Evolutionary conservation across 1,140 invertebrate genomes (phyloP).

Genomic region (Temnothorax longispinosus): DNA sequence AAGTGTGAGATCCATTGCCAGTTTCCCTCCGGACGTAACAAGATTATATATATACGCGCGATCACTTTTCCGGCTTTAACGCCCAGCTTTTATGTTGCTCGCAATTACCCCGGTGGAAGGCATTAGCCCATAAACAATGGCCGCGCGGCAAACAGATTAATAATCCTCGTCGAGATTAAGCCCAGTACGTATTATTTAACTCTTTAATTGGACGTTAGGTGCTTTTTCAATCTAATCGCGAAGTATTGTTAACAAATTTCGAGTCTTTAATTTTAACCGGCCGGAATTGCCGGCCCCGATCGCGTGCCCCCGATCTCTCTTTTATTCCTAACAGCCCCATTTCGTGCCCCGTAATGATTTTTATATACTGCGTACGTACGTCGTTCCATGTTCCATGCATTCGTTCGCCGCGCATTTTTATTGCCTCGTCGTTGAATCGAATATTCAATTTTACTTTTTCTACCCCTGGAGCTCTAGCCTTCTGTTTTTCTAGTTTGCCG

Average conservation of each 20-base stretch:
- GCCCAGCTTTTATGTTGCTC: slow-evolving; percentile 57
- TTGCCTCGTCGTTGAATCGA: slow-evolving; percentile 32
- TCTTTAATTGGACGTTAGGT: slow-evolving; percentile 41
- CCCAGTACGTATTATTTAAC: slow-evolving; percentile 48
- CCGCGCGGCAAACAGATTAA: slow-evolving; percentile 57
- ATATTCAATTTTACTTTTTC: slow-evolving; percentile 35
- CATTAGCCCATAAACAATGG: slow-evolving; percentile 60
- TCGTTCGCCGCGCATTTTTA: slow-evolving; percentile 26
- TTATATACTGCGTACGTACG: not conserved
- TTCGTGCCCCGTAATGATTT: not conserved
- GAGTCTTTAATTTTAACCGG: not conserved
- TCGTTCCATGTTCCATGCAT: slow-evolving; percentile 26
- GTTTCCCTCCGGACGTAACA: slow-evolving; percentile 52
- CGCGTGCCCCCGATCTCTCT: not conserved
- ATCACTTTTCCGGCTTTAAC: slow-evolving; percentile 62
- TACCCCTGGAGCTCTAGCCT: not conserved
- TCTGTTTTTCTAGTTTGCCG: slow-evolving; percentile 28
- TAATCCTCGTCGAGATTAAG: slow-evolving; percentile 54
- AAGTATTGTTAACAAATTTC: slow-evolving; percentile 27
- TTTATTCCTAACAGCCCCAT: not conserved
- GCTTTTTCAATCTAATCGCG: slow-evolving; percentile 27
- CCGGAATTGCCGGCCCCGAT: not conserved
- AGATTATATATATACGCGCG: slow-evolving; percentile 55
- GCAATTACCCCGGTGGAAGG: slow-evolving; percentile 58
- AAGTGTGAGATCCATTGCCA: slow-evolving; percentile 48